Evolutionary conservation across 2,113 vertebrate species (phyloP).

Genomic region (Talpa occidentalis): DNA sequence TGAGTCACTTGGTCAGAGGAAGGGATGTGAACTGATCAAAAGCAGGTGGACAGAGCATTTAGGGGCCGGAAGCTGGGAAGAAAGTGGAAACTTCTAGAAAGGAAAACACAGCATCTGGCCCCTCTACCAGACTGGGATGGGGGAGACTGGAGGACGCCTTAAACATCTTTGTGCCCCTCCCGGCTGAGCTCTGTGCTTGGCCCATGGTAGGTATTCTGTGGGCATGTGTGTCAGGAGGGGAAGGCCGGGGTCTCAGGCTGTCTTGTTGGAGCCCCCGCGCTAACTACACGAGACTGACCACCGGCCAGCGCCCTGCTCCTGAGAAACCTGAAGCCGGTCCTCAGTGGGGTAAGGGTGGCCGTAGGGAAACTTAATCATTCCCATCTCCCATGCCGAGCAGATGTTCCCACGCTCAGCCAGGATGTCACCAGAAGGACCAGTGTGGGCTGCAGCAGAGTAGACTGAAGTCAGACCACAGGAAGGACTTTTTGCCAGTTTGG

Average conservation of each 20-base stretch:
- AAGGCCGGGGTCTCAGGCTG: neutral
- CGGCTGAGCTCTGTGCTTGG: neutral
- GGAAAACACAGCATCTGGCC: neutral
- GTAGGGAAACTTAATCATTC: slow-evolving; percentile 27
- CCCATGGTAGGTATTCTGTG: neutral
- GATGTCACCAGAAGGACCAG: slow-evolving; percentile 49
- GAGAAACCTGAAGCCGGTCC: slow-evolving; percentile 9
- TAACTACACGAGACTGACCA: neutral
- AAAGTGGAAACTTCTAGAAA: neutral
- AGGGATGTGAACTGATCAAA: slow-evolving; percentile 28
- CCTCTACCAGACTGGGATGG: neutral
- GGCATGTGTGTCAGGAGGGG: neutral
- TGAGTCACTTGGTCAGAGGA: slow-evolving; percentile 6
- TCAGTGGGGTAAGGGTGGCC: neutral
- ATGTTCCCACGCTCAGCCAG: slow-evolving; percentile 70
- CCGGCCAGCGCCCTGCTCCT: neutral
- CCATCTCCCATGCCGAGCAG: slow-evolving; percentile 41
- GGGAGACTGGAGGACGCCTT: neutral
- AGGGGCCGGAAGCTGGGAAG: neutral
- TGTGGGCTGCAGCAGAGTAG: slow-evolving; percentile 67
- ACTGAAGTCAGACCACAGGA: slow-evolving; percentile 79
- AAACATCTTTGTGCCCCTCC: neutral
- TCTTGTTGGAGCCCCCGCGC: neutral
- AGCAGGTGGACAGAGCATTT: neutral
- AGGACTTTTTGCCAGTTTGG: slow-evolving; percentile 73